Evolutionary conservation across 2,113 vertebrate genomes (phyloP), one percentile per base, ranked within the genome.

Genomic region (Neolamprologus fasciatus): DNA sequence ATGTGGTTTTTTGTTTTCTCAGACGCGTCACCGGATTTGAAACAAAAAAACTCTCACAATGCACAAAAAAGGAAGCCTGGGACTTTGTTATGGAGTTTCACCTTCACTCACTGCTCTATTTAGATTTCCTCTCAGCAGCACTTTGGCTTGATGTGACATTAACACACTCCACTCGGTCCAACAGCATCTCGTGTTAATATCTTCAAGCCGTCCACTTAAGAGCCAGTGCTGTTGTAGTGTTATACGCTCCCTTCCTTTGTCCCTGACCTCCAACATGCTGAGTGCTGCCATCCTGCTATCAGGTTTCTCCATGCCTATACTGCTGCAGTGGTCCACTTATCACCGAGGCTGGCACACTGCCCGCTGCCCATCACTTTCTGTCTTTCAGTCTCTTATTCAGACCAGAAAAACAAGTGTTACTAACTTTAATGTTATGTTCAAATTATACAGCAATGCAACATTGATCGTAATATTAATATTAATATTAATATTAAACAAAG

Each of bases 211-310:
- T 82, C 91, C 94, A 93, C 94, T 93, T 94, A 89, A 91, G 86
- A 93, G 89, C 82, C 85, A 86, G 84, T 86, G 89, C 91, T 93
- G 92, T 88, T 92, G 93, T 92, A 73, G 91, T 92, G 92, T 85
- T 84, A 35, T 63, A 55, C 54, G 66, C 87, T 80, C 84, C 55
- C 85, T 87, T 80, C 78, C 45, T 50, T 85, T 61, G 73, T 87
- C 83, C 61, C 83, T 90, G 88, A 92, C 91, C 93, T 91, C 85
- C 66, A 71, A 91, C 93, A 92, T 85, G 96, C 96, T 95, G 96
- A 95, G 96, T 95, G 89, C 93, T 96, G 96, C 96, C 96, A 94
- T 91, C 96, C 88, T 91, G 83, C 68, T 95, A 91, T 95, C 94
- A 91, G 93, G 86, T 95, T 95, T 94, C 89, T 93, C 95, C 95